Evolutionary conservation across 2,113 vertebrate genomes (phyloP), one percentile per base, ranked within the genome.

Genomic region (Struthidea cinerea): DNA sequence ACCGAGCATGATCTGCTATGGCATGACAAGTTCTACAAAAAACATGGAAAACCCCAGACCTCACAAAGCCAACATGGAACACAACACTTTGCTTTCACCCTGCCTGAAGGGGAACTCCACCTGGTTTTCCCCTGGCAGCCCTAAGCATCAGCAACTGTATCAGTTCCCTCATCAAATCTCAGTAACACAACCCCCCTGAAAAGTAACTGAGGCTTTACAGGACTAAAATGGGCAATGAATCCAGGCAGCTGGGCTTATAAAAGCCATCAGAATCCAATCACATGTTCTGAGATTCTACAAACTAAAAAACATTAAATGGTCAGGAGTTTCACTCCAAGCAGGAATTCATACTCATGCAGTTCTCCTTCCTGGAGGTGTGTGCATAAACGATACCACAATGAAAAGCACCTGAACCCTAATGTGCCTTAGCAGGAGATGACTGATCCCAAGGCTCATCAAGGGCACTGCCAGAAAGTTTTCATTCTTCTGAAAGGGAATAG

Each of bases 1-100:
- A 11, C n/a, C 63, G 69, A 46, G 33, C 52, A 19, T 5, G 35
- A 83, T 14, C 37, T 64, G 42, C 27, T 49, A 16, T 0, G 9
- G 26, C 52, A 68, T 0, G 1, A 61, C 12, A 32, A 60, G 21
- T 14, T 26, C 59, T 32, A 55, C 73, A 76, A 69, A 65, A 57
- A 11, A 2, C 0, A 0, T 27, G 61, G 69, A 60, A 95, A 91
- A 52, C 4, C 9, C 67, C 52, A 27, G 3, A 42, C 7, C 23
- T 41, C 35, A 26, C 27, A 55, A 50, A 89, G 37, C 35, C 76
- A 42, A 11, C 41, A 28, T 0, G 2, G 42, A 89, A 30, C 55
- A 53, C 27, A 68, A 27, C 1, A 2, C 28, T 7, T 59, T 22
- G 57, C 65, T 47, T 23, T 55, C 59, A 50, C 33, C 9, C 7